These are phyloP conservation scores for Conus ventricosus DNA, from an alignment of 1,140 invertebrate species.

Conservation along the genomic window DNA sequence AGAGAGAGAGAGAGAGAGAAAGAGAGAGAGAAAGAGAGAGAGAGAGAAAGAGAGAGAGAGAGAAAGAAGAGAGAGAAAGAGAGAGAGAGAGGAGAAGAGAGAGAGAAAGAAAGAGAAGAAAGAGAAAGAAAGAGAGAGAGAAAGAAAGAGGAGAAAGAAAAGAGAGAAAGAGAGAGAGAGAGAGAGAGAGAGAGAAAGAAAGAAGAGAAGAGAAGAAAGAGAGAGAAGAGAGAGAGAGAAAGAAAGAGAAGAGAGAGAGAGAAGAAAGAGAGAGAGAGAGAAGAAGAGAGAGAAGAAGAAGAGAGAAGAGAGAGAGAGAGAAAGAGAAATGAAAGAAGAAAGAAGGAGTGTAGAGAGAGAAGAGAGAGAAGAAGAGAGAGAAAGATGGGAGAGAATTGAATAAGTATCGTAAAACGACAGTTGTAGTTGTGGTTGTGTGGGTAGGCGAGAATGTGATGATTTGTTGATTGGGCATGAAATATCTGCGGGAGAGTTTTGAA, in stretches of 20 bases:
- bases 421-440: too few species aligned
- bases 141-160: background rate
- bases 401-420: too few species aligned
- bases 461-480: too few species aligned
- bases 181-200: slow-evolving; percentile 5
- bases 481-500: too few species aligned
- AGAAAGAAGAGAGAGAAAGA: background rate
- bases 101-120: background rate
- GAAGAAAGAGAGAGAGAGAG: slow-evolving; percentile 9
- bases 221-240: background rate
- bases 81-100: background rate
- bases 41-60: slow-evolving; percentile 6
- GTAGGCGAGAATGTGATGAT: too few species aligned
- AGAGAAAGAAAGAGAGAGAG: background rate
- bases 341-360: background rate
- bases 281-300: background rate
- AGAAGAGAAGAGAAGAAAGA: background rate
- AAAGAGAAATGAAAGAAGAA: background rate
- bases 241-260: background rate
- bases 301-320: slow-evolving; percentile 5
- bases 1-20: background rate
- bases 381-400: too few species aligned
- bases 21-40: slow-evolving; percentile 13
- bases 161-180: background rate
- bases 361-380: background rate